These are phyloP conservation scores for Porites rus DNA, from an alignment of 92 coral and sea anemone species.

Conservation along the genomic window DNA sequence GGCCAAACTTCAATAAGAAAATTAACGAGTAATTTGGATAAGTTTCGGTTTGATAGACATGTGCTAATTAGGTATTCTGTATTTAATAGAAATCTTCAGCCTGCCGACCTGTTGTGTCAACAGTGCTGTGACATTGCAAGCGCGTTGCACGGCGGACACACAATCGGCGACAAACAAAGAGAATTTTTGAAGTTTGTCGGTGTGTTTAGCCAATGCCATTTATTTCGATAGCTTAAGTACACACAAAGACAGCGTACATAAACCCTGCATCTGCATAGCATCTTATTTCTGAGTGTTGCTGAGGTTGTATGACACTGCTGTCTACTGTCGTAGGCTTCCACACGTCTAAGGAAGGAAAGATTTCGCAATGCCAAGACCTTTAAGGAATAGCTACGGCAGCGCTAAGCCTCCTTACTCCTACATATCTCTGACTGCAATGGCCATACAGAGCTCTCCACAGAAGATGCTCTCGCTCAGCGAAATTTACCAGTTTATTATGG, in stretches of 20 bases:
- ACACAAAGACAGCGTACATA: conserved; percentile 82
- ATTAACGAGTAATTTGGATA: conserved; percentile 99
- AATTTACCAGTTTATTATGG: conserved; percentile 99
- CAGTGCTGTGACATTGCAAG: conserved; percentile 72
- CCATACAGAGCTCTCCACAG: conserved; percentile 97
- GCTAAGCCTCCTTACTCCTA: conserved; percentile 99
- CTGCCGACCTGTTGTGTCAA: conserved; percentile 97
- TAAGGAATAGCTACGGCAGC: conserved; percentile 98
- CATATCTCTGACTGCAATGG: conserved; percentile 98
- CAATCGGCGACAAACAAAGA: conserved; percentile 88
- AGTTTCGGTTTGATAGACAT: conserved; percentile 99
- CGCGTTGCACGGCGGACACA: conserved; percentile 58
- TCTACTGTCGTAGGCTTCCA: conserved; percentile 10
- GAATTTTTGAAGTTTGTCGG: conserved; percentile 94
- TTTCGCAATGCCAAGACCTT: conserved; percentile 93
- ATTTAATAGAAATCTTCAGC: conserved; percentile 96
- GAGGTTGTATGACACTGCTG: conserved; percentile 43
- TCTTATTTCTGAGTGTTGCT: conserved; percentile 47
- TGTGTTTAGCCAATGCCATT: conserved; percentile 81
- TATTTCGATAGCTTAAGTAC: conserved; percentile 92
- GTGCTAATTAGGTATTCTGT: conserved; percentile 99
- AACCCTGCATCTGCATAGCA: conserved; percentile 73
- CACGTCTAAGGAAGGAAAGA: background rate
- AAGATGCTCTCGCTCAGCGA: conserved; percentile 98
- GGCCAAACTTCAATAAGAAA: conserved; percentile 99